Evolutionary conservation across 1,140 invertebrate genomes (phyloP).

Genomic region (Drosophila truncata): DNA sequence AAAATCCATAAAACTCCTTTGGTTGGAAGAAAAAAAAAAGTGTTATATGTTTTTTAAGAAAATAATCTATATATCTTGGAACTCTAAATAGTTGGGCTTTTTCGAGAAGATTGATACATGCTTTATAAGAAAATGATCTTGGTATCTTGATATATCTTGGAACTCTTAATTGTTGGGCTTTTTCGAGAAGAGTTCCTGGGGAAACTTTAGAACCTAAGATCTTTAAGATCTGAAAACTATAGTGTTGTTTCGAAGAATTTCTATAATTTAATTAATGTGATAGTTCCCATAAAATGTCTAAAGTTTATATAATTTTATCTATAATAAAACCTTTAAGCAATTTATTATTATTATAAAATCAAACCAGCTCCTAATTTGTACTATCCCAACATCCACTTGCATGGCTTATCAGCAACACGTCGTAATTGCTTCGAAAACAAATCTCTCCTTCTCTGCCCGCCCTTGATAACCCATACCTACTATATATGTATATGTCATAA

Average conservation of each 20-base stretch:
- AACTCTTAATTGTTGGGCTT: too few relatives aligned
- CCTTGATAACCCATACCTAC: constrained; percentile 7
- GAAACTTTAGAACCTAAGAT: too few relatives aligned
- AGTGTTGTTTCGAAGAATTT: too few relatives aligned
- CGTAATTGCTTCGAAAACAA: constrained; percentile 29
- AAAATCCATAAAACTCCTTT: not conserved
- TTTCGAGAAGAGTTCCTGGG: too few relatives aligned
- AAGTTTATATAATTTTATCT: too few relatives aligned
- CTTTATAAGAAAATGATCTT: not conserved
- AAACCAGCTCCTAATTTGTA: not conserved
- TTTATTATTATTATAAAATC: not conserved
- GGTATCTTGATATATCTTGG: too few relatives aligned
- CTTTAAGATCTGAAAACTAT: too few relatives aligned
- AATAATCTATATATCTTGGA: not conserved
- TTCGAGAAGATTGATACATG: not conserved
- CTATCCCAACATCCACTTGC: constrained; percentile 28
- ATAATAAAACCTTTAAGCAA: not conserved
- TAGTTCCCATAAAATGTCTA: too few relatives aligned
- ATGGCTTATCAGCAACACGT: constrained; percentile 26
- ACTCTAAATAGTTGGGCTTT: too few relatives aligned
- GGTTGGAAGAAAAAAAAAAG: not conserved
- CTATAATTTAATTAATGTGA: too few relatives aligned
- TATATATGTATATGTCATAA: constrained; percentile 15
- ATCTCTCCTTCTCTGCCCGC: constrained; percentile 1
- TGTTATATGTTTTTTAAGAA: not conserved